Conservation (phyloP, 1,140 invertebrate genomes). For the Neoseiulus cucumeris region DNA sequence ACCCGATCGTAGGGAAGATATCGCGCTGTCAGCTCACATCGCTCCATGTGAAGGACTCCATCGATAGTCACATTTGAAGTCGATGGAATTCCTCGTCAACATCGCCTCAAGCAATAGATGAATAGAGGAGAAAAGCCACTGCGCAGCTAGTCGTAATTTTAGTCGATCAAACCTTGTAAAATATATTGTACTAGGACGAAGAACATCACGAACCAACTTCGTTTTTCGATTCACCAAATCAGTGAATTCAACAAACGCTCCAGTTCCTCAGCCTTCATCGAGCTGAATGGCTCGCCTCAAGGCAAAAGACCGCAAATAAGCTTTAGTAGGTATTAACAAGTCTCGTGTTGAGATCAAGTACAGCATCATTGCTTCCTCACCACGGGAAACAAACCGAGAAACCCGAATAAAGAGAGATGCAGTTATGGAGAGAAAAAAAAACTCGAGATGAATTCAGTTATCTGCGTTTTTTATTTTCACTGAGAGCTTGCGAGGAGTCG, state of each 20-base stretch:
- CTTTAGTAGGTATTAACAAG: neutral
- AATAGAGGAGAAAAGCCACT: too few species aligned
- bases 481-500: neutral
- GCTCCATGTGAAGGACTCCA: neutral
- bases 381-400: neutral
- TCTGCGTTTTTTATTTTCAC: neutral
- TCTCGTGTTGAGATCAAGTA: neutral
- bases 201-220: too few species aligned
- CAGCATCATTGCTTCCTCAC: neutral
- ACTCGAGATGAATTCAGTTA: neutral
- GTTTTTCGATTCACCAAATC: too few species aligned
- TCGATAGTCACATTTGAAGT: neutral
- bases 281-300: too few species aligned
- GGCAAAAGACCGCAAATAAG: neutral
- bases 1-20: neutral
- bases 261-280: too few species aligned
- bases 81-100: neutral
- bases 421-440: too few species aligned
- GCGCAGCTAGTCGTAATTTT: too few species aligned
- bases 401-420: neutral
- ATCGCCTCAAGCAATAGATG: too few species aligned
- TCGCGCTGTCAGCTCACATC: neutral
- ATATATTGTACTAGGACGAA: too few species aligned
- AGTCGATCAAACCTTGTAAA: too few species aligned
- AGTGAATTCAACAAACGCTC: too few species aligned